Evolutionary conservation across 1,140 invertebrate species (phyloP), one percentile per base, ranked within the genome.

Genomic region (Coptotermes formosanus): DNA sequence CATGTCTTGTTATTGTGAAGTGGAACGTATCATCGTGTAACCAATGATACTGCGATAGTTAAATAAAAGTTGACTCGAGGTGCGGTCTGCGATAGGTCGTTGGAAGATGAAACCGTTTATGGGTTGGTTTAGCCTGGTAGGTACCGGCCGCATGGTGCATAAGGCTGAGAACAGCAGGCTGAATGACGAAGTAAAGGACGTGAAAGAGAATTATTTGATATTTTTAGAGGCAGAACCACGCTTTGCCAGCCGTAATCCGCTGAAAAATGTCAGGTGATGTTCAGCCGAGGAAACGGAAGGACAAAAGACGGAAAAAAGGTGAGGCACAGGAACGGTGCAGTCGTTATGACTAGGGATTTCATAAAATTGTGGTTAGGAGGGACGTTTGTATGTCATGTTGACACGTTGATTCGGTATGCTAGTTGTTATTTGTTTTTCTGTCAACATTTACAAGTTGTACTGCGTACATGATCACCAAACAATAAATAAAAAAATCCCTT

Each of bases 301-400:
- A 95, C 89, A 95, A 95, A 89, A 93, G 93, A 89, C 93, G 92
- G 89, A 95, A 94, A 90, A 95, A 94, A 94, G 94, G 95, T 95
- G 92, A 92, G 89, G 59, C 21, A 45, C 21, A 11, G 8, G 25
- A 75, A 30, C n/a, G n/a, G n/a, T 75, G 64, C 64, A 75, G n/a
- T 30, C n/a, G 8, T 9, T 75, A 75, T 30, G n/a, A 75, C 25
- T 75, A 75, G 64, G n/a, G 64, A 7, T 75, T n/a, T 14, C n/a
- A 9, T 6, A 7, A 75, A 30, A 14, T 11, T 75, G 30, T 75
- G 64, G 64, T 75, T 75, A 75, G 64, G 64, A 75, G 25, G 64
- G 64, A 30, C 64, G 11, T 75, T 75, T 14, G 64, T n/a, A 75
- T 75, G 64, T 75, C 64, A 75, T 11, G 64, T 75, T 75, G 64